A percentile compares a stretch with the other conserved stretches of the same genome.
Conservation (phyloP, 2,113 vertebrate genomes). For the Epinephelus moara region DNA sequence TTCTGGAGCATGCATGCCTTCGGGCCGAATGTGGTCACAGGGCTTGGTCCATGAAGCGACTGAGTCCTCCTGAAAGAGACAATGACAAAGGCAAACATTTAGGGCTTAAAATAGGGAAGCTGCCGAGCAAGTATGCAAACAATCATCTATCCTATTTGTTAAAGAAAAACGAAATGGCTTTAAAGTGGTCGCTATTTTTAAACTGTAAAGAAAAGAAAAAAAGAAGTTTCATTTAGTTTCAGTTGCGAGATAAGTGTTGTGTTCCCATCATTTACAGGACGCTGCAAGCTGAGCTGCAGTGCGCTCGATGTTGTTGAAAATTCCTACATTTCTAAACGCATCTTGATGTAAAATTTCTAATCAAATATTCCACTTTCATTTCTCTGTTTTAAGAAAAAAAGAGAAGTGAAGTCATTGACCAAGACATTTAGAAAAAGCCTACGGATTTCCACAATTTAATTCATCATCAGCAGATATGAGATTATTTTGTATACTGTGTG, state of each 20-base stretch:
- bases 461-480: neutral
- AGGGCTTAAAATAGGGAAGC: neutral
- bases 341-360: neutral
- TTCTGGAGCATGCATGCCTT: conserved; percentile 98
- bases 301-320: neutral
- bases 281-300: neutral
- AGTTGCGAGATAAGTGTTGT: neutral
- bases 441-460: neutral
- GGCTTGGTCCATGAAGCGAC: conserved; percentile 96
- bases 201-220: neutral
- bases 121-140: neutral
- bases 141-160: neutral
- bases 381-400: neutral
- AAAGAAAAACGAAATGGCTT: neutral
- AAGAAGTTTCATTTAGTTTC: neutral
- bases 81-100: neutral
- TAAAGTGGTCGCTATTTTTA: neutral
- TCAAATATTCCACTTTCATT: conserved; percentile 14
- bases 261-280: neutral
- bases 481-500: neutral
- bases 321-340: neutral
- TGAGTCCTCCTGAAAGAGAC: conserved; percentile 89
- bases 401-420: neutral
- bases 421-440: neutral
- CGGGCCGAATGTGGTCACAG: conserved; percentile 97